Conservation (phyloP, 2,113 vertebrate species). For the Egretta garzetta region DNA sequence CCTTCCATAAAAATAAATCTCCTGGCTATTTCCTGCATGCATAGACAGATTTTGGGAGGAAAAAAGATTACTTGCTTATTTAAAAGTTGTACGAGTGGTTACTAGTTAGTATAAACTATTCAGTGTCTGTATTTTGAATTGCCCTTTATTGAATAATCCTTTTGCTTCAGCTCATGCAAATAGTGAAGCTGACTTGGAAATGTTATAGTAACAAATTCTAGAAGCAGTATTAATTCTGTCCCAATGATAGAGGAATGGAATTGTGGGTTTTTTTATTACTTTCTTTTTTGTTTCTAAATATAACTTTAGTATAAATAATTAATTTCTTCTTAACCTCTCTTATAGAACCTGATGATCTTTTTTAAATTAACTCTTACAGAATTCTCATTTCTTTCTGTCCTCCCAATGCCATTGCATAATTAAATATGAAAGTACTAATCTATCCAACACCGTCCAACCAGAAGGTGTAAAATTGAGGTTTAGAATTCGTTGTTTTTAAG, state of each 20-base stretch:
- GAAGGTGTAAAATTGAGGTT: background rate
- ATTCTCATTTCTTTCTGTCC: background rate
- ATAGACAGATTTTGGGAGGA: background rate
- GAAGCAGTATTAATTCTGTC: background rate
- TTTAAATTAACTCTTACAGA: background rate
- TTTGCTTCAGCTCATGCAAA: background rate
- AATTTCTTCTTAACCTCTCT: background rate
- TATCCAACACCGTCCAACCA: background rate
- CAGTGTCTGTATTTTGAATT: background rate
- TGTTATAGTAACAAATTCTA: background rate
- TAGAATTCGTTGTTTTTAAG: background rate
- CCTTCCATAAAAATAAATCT: background rate
- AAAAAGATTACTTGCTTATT: background rate
- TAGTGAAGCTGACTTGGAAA: background rate
- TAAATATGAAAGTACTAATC: background rate
- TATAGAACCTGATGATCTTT: background rate
- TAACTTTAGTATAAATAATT: background rate
- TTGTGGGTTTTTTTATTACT: background rate
- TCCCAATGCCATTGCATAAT: background rate
- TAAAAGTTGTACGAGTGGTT: background rate
- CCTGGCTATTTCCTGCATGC: background rate
- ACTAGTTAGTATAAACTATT: background rate
- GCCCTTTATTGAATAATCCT: background rate
- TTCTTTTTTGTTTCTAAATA: background rate
- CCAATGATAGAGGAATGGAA: background rate